Evolutionary conservation across 2,797 vertebrate species (phyloP).

Genomic region (Peromyscus attwateri): DNA sequence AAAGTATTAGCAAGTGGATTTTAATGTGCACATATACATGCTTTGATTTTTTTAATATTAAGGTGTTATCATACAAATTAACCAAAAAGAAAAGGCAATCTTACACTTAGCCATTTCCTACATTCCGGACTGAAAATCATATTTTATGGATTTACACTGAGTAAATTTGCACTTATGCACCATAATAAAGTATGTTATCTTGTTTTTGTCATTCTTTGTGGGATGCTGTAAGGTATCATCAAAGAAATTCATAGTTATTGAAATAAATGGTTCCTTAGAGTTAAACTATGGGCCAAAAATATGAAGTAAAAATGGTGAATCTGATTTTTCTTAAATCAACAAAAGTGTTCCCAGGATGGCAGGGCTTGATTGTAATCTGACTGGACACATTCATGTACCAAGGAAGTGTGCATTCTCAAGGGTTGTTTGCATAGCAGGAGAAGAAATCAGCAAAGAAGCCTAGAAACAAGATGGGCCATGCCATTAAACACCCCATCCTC

Average conservation of each 20-base stretch:
- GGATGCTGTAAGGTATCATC: background rate
- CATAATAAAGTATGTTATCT: constrained; percentile 16
- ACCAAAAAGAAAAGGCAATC: background rate
- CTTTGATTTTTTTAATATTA: background rate
- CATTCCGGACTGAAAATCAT: background rate
- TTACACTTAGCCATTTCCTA: background rate
- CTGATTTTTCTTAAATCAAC: background rate
- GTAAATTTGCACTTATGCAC: background rate
- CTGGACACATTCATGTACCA: background rate
- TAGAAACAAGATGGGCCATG: background rate
- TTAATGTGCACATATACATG: background rate
- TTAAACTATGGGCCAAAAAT: background rate
- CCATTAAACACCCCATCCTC: background rate
- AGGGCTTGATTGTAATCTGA: background rate
- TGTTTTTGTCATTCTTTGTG: background rate
- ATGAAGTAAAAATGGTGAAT: background rate
- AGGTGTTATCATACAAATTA: background rate
- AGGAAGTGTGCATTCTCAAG: background rate
- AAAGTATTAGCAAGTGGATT: constrained; percentile 17
- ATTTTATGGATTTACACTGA: background rate
- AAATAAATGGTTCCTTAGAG: background rate
- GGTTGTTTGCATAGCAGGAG: fast-evolving
- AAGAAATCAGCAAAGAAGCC: background rate
- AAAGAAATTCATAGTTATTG: constrained; percentile 28
- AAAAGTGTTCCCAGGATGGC: background rate